Conservation (phyloP, 2,888 invertebrate species). For the Mythimna lalbum region DNA sequence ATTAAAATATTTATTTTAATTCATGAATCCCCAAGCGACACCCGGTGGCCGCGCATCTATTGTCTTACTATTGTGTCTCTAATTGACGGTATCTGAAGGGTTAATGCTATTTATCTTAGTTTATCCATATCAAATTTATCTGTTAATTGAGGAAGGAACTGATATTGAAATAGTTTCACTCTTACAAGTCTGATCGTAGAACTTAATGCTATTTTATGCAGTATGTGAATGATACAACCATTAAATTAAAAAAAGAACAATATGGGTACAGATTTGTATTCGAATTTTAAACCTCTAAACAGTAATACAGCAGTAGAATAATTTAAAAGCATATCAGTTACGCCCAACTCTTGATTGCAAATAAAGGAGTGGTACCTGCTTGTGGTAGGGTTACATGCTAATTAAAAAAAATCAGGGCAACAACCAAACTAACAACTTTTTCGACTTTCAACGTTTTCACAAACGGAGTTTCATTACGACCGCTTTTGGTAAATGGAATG, state of each 20-base stretch:
- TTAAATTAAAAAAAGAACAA: not conserved
- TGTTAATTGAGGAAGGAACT: slow-evolving; percentile 8
- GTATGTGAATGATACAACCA: no score
- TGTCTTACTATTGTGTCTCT: no score
- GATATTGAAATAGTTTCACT: not conserved
- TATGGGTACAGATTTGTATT: not conserved
- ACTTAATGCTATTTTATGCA: not conserved
- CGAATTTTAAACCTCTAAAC: not conserved
- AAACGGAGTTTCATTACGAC: slow-evolving; percentile 33
- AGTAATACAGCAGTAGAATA: not conserved
- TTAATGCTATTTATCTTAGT: slow-evolving; percentile 8
- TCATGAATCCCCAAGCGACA: no score
- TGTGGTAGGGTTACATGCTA: slow-evolving; percentile 25
- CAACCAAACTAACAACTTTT: slow-evolving; percentile 59
- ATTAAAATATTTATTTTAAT: not conserved
- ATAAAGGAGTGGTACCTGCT: slow-evolving; percentile 44
- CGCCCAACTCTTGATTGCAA: slow-evolving; percentile 22
- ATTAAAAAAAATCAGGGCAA: slow-evolving; percentile 44
- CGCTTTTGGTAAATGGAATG: slow-evolving; percentile 47
- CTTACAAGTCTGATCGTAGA: not conserved
- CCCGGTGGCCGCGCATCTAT: no score
- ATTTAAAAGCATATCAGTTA: slow-evolving; percentile 4
- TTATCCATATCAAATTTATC: not conserved
- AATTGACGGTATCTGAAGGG: no score
- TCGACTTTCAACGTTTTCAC: slow-evolving; percentile 38